Evolutionary conservation across 2,888 invertebrate species (phyloP), one percentile per base, ranked within the genome.

Genomic region (Metallyticus violacea): DNA sequence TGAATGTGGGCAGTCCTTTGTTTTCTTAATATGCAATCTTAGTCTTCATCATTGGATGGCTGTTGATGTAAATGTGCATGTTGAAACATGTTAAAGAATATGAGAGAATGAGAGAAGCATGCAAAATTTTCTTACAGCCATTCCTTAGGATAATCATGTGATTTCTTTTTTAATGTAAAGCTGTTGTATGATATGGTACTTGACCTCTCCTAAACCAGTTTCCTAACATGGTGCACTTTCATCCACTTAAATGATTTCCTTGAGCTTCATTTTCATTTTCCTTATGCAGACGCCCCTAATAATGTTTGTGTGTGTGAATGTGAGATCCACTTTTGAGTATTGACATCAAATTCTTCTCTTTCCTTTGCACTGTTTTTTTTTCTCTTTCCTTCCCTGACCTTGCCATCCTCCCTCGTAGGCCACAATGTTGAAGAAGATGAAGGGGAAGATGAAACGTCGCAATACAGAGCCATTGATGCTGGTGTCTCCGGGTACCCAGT

Each of bases 391-490:
- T 92, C 92, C 93, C 82, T 82, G 79, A 88, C 88, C 90, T 90
- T 89, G 89, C 89, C 76, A 62, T 62, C 40, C 85, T 81, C 83
- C 85, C 86, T 93, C 93, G 93, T 94, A 99, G 99, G 99, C 99
- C 92, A 99, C 99, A 93, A 99, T 99, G 99, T 95, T 99, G 94
- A 99, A 99, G 96, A 99, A 99, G 95, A 96, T 96, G 93, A 97
- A 97, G 94, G 95, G 95, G 91, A 99, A 99, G 95, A 98, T 98
- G 95, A 98, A 98, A 93, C 95, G 99, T 90, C 96, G 98, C 92
- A 97, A 98, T 94, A 97, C 97, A 90, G 97, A 97, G 94, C 96
- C 96, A 90, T 94, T 95, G 90, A 96, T 96, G 96, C 91, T 93
- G 90, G 92, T 93, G 87, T 93, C 93, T 86, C 93, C 93, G 25